Percentiles rank a stretch among this genome's conserved stretches.
These are phyloP conservation scores for Carabus problematicus DNA, from an alignment of 2,888 invertebrate genomes.

Conservation along the genomic window DNA sequence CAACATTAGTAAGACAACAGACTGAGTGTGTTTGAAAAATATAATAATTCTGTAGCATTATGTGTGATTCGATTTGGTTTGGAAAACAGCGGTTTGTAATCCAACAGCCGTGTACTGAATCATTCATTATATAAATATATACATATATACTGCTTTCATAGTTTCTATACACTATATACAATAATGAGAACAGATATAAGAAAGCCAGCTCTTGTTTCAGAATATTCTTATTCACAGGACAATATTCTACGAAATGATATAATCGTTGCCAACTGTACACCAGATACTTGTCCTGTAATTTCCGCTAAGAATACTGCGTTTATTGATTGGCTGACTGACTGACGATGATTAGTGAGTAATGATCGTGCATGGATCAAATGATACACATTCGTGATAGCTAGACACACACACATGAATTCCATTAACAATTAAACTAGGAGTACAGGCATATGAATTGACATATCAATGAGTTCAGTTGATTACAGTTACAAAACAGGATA, in stretches of 20 bases:
- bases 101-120: constrained; percentile 29
- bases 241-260: no score
- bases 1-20: background rate
- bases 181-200: constrained; percentile 32
- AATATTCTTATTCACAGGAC: background rate
- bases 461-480: constrained; percentile 22
- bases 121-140: constrained; percentile 38
- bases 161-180: constrained; percentile 39
- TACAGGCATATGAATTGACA: constrained; percentile 38
- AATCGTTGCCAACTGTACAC: no score
- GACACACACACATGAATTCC: constrained; percentile 36
- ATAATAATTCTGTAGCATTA: background rate
- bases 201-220: constrained; percentile 26
- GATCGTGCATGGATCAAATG: constrained; percentile 30
- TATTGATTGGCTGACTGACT: constrained; percentile 4
- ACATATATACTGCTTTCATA: constrained; percentile 38
- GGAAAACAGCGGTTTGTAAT: constrained; percentile 9
- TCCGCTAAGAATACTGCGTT: background rate
- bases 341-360: background rate
- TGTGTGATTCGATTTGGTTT: no score
- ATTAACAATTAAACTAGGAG: constrained; percentile 37
- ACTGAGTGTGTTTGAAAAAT: constrained; percentile 1
- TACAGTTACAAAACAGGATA: constrained; percentile 10
- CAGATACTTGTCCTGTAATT: constrained; percentile 13
- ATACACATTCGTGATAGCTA: constrained; percentile 39